Evolutionary conservation across 1,140 invertebrate genomes (phyloP).

Genomic region (Caligus rogercresseyi): DNA sequence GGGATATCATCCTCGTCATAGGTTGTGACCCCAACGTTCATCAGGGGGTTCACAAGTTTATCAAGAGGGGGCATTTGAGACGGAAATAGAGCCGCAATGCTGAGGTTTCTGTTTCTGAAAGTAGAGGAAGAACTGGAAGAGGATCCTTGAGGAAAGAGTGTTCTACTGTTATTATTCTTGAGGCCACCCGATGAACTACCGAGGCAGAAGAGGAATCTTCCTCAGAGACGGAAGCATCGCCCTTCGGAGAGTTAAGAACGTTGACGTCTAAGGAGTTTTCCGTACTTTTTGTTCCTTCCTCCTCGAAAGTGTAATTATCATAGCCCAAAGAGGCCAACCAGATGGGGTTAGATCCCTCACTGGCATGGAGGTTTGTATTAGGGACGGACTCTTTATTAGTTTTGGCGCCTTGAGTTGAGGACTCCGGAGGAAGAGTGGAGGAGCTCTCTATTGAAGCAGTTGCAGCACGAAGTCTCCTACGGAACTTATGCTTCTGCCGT

Average conservation of each 20-base stretch:
- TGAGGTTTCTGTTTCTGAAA: neutral
- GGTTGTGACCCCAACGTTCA: conserved; percentile 2
- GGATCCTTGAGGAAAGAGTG: neutral
- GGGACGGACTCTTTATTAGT: conserved; percentile 39
- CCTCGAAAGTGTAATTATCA: conserved; percentile 85
- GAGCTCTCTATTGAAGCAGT: conserved; percentile 31
- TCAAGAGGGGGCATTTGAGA: conserved; percentile 15
- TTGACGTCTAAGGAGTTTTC: conserved; percentile 17
- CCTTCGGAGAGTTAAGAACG: conserved; percentile 13
- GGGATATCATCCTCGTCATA: conserved; percentile 16
- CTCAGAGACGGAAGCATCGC: neutral
- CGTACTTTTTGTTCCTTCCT: conserved; percentile 37
- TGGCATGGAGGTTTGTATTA: conserved; percentile 82
- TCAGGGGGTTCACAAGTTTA: neutral
- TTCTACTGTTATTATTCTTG: neutral
- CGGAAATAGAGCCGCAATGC: conserved; percentile 1
- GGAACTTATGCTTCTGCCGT: conserved; percentile 60
- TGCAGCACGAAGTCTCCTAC: conserved; percentile 72
- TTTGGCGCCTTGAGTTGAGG: neutral
- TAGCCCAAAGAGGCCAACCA: conserved; percentile 67
- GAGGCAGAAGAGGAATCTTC: neutral
- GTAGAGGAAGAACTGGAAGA: neutral
- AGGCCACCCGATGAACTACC: neutral
- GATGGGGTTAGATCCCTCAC: conserved; percentile 82
- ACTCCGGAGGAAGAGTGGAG: neutral